phyloP scores from a whole-genome alignment of 2,888 invertebrate genomes.

The Cataglyphis cursor region DNA sequence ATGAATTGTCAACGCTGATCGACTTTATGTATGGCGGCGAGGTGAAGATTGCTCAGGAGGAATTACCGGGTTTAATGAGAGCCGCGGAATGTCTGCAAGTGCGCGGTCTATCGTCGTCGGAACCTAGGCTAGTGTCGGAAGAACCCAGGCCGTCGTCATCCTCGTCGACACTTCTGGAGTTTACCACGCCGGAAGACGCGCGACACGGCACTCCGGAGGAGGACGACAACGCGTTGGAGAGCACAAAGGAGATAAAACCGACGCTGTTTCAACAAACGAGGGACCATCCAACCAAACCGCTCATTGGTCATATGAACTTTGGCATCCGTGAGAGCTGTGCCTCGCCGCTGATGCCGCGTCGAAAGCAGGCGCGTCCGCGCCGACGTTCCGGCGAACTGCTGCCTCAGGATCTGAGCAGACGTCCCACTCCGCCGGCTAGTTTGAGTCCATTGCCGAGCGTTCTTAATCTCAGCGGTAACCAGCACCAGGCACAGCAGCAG shows the following conservation, averaged over 20 bases:
- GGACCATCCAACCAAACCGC: conserved; percentile 82
- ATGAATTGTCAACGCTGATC: conserved; percentile 96
- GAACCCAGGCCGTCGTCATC: conserved; percentile 87
- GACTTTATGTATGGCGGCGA: conserved; percentile 98
- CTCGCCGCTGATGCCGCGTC: conserved; percentile 92
- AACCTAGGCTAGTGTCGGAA: conserved; percentile 89
- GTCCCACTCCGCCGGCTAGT: conserved; percentile 78
- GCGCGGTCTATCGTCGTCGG: conserved; percentile 91
- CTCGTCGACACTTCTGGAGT: conserved; percentile 87
- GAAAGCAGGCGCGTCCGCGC: conserved; percentile 95
- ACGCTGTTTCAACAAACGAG: conserved; percentile 74
- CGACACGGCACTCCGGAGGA: conserved; percentile 80
- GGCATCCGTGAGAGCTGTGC: conserved; percentile 88
- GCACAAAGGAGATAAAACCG: conserved; percentile 75
- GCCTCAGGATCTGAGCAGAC: conserved; percentile 89
- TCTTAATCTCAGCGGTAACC: conserved; percentile 76
- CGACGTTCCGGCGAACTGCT: conserved; percentile 92
- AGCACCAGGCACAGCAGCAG: conserved; percentile 69
- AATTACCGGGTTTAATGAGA: conserved; percentile 93
- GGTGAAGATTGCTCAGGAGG: conserved; percentile 95
- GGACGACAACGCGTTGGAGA: conserved; percentile 80
- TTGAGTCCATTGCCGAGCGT: conserved; percentile 82
- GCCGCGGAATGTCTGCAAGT: conserved; percentile 96
- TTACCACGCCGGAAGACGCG: conserved; percentile 88
- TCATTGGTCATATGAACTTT: conserved; percentile 83